These are phyloP conservation scores for Drosophila pectinifera DNA, from an alignment of 1,140 invertebrate genomes.

Conservation along the genomic window DNA sequence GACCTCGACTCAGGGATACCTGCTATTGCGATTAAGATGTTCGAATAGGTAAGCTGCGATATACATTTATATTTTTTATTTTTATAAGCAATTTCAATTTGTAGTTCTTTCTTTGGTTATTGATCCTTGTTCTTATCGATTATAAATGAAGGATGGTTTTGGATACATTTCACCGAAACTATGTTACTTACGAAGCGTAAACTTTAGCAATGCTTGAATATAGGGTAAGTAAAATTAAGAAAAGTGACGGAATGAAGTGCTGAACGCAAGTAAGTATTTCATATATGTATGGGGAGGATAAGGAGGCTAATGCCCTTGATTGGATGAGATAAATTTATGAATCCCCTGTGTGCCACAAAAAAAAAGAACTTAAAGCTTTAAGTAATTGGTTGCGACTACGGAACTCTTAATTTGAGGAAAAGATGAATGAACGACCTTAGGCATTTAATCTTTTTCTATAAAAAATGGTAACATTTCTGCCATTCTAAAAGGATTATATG, in stretches of 20 bases:
- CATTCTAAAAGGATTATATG: no score
- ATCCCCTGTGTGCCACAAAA: neutral
- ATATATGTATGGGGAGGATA: slow-evolving; percentile 40
- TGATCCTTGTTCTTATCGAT: neutral
- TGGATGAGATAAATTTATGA: slow-evolving; percentile 45
- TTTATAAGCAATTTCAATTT: neutral
- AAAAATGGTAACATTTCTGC: neutral
- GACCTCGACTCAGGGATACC: slow-evolving; percentile 7
- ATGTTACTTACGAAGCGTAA: neutral
- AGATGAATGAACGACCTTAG: neutral
- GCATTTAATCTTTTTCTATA: neutral
- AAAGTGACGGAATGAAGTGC: slow-evolving; percentile 26
- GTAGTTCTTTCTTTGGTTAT: neutral
- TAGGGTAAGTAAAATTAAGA: slow-evolving; percentile 9
- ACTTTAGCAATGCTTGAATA: neutral
- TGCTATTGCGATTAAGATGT: neutral
- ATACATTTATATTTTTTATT: no score
- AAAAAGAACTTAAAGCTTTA: slow-evolving; percentile 24
- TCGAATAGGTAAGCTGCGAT: no score
- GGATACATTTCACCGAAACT: neutral
- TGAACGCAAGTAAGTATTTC: neutral
- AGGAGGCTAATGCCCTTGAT: slow-evolving; percentile 49
- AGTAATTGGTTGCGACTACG: slow-evolving; percentile 12
- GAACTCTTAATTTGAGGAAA: neutral
- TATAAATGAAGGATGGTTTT: neutral